Base-by-base conservation (phyloP, 2,113 vertebrate genomes). In the Burhinus oedicnemus region DNA sequence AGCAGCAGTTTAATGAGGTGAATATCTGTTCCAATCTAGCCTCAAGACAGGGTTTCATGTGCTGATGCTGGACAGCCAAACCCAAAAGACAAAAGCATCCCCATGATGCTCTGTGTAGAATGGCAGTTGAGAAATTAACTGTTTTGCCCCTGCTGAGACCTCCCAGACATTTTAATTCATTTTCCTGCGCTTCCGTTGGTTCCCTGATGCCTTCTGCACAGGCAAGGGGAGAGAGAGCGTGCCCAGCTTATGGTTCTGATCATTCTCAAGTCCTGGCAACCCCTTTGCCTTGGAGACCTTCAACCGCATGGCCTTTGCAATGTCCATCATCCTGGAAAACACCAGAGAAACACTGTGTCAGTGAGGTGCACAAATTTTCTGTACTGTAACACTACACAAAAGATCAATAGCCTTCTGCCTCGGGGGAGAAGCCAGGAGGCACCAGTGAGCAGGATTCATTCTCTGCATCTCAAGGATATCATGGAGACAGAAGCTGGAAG, bases 261-360 rank as follows among this genome's bases (percentile, higher is more conserved):
- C 74, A 12, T 15, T 6, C 30, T 89, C 15, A 0, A 93, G 90
- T 8, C 61, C 96, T 1, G 72, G 96, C 6, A 30, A 83, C 29
- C 96, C 93, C 60, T 91, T 93, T 6, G 62, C 95, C 96, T 98
- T 99, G 23, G 72, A 97, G 57, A 99, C 79, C 84, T 97, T 98
- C 97, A 99, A 96, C 40, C 99, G 97, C 99, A 99, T 98, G 47
- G 99, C 98, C 96, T 97, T 99, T 3, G 99, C 99, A 1, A 99
- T 96, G 94, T 99, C 99, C 68, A 98, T 87, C 64, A 98, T 97
- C 96, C 98, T 98, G 95, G 62, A 71, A 89, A 71, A 84, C 54
- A 95, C 1, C 81, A 32, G 82, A 27, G 49, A 30, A 30, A 49
- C 4, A n/a, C 10, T 2, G 1, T 3, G 12, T 83, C 49, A 66